Evolutionary conservation across 2,797 vertebrate genomes (phyloP).

Genomic region (Lepilemur ruficaudatus): DNA sequence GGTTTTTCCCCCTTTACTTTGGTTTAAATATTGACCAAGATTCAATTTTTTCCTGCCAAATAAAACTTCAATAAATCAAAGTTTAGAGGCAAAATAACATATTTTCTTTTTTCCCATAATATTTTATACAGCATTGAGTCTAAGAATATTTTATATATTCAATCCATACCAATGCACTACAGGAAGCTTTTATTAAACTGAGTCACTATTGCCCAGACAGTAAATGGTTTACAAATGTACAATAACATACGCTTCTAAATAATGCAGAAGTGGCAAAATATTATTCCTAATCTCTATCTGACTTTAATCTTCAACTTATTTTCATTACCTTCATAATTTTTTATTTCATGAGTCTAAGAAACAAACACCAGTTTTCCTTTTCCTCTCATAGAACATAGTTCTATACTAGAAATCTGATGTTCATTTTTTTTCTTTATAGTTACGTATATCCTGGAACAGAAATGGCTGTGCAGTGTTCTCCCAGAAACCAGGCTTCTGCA

Average conservation of each 20-base stretch:
- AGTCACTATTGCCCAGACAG: constrained; percentile 86
- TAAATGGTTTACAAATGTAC: constrained; percentile 87
- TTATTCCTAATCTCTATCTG: constrained; percentile 75
- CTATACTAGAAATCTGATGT: constrained; percentile 83
- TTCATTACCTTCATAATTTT: constrained; percentile 74
- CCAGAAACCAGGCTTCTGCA: constrained; percentile 66
- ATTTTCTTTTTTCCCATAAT: constrained; percentile 77
- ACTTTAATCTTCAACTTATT: constrained; percentile 71
- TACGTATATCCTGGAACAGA: constrained; percentile 70
- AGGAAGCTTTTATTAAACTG: constrained; percentile 88
- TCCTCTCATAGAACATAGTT: constrained; percentile 78
- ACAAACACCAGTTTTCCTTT: constrained; percentile 72
- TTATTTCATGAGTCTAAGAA: constrained; percentile 78
- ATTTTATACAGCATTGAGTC: constrained; percentile 85
- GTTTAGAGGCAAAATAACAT: constrained; percentile 84
- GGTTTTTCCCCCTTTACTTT: constrained; percentile 88
- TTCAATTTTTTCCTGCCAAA: constrained; percentile 83
- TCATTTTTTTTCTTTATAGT: constrained; percentile 69
- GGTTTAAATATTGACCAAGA: constrained; percentile 87
- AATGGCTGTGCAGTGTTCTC: constrained; percentile 66
- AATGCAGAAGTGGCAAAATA: constrained; percentile 85
- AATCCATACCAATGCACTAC: constrained; percentile 86
- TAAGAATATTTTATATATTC: constrained; percentile 85
- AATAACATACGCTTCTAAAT: constrained; percentile 83
- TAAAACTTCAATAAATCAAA: constrained; percentile 85